Evolutionary conservation across 2,888 invertebrate genomes (phyloP).

Genomic region (Gandaritis pyraliata): DNA sequence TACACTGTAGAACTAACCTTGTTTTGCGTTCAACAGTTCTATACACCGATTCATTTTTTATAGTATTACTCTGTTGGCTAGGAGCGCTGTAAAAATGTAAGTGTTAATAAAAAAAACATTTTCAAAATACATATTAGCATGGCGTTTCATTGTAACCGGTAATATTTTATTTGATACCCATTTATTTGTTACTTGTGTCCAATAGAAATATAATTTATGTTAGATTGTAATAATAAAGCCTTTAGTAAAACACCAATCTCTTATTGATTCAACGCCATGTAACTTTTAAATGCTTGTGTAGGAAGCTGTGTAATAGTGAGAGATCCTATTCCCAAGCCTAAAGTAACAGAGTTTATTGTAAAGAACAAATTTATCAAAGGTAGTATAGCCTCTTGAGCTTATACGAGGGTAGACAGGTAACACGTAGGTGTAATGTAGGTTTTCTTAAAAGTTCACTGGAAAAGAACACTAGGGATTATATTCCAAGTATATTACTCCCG

Average conservation of each 20-base stretch:
- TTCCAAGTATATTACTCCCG: too few species aligned
- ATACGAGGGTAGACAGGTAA: too few species aligned
- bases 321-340: not conserved
- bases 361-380: too few species aligned
- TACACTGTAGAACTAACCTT: constrained; percentile 82
- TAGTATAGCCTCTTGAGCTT: too few species aligned
- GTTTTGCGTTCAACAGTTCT: constrained; percentile 82
- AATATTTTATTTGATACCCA: constrained; percentile 39
- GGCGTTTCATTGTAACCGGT: constrained; percentile 61
- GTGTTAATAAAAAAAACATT: constrained; percentile 85
- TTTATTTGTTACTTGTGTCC: constrained; percentile 36
- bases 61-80: constrained; percentile 85
- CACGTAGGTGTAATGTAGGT: too few species aligned
- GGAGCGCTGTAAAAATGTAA: constrained; percentile 85
- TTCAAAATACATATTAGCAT: constrained; percentile 79
- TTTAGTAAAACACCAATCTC: constrained; percentile 29
- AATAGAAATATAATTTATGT: constrained; percentile 32
- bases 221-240: constrained; percentile 37
- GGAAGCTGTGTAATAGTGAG: not conserved
- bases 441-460: too few species aligned
- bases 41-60: constrained; percentile 83
- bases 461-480: too few species aligned
- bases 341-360: not conserved
- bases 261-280: constrained; percentile 21
- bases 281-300: constrained; percentile 9